A percentile compares a stretch with the other conserved stretches of the same genome.
phyloP scores from a whole-genome alignment of 1,140 invertebrate species.

The Drosophila ananassae region DNA sequence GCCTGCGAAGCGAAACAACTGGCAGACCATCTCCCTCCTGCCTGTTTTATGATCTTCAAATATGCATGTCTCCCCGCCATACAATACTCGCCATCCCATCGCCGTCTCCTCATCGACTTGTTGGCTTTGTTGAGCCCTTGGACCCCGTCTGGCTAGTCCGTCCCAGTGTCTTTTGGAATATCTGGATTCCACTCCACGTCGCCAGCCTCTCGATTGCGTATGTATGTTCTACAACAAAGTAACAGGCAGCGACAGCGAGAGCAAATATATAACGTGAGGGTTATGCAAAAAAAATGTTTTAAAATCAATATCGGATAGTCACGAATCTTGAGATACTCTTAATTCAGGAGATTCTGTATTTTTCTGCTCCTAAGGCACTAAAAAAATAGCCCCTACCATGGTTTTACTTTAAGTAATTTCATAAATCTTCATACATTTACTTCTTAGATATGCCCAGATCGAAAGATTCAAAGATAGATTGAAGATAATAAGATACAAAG shows the following conservation, averaged over 20 bases:
- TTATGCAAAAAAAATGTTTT: constrained; percentile 36
- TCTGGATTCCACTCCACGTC: constrained; percentile 33
- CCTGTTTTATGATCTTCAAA: constrained; percentile 80
- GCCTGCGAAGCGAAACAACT: constrained; percentile 66
- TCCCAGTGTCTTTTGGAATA: constrained; percentile 21
- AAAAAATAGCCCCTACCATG: too few relatives aligned
- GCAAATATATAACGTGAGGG: constrained; percentile 39
- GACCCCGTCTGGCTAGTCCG: constrained; percentile 18
- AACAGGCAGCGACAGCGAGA: constrained; percentile 54
- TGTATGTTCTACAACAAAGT: constrained; percentile 78
- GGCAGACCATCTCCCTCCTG: constrained; percentile 16
- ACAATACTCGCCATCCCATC: constrained; percentile 14
- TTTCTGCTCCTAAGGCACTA: too few relatives aligned
- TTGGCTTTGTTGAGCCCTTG: constrained; percentile 78
- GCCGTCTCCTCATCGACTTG: constrained; percentile 63
- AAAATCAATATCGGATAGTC: constrained; percentile 16
- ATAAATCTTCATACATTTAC: background rate
- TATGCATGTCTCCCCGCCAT: constrained; percentile 51
- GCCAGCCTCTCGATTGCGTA: constrained; percentile 21
- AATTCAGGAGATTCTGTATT: background rate
- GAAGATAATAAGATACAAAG: background rate
- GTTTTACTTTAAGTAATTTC: too few relatives aligned
- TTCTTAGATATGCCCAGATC: background rate
- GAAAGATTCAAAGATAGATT: too few relatives aligned
- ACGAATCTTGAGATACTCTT: constrained; percentile 21